These are phyloP conservation scores for Bostrychus sinensis DNA, from an alignment of 2,113 vertebrate genomes.

Conservation along the genomic window DNA sequence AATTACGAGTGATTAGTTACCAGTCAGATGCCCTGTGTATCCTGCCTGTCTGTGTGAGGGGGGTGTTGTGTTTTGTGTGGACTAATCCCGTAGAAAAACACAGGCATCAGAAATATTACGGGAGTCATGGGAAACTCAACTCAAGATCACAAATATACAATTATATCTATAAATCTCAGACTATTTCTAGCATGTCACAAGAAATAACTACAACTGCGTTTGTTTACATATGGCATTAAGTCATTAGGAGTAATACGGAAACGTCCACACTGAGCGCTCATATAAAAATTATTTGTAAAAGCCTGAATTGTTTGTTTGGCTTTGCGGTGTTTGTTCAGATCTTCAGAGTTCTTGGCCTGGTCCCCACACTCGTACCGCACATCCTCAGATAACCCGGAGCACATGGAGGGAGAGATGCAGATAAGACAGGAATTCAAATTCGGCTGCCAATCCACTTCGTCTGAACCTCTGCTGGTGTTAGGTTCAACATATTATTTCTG, in stretches of 20 bases:
- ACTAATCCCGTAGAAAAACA: constrained; percentile 10
- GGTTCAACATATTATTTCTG: not conserved
- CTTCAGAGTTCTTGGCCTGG: constrained; percentile 6
- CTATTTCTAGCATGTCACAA: not conserved
- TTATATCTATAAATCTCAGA: not conserved
- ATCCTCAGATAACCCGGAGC: constrained; percentile 5
- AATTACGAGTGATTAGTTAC: constrained; percentile 78
- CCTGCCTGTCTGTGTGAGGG: constrained; percentile 44
- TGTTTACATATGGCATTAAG: not conserved
- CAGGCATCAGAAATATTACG: constrained; percentile 9
- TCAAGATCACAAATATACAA: not conserved
- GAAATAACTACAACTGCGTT: not conserved
- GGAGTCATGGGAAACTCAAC: constrained; percentile 1
- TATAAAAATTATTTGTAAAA: constrained; percentile 18
- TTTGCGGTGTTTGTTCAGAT: constrained; percentile 29
- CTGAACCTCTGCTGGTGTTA: not conserved
- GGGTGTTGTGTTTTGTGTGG: constrained; percentile 3
- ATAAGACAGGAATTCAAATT: constrained; percentile 25
- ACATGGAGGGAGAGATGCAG: constrained; percentile 1
- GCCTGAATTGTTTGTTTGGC: constrained; percentile 25
- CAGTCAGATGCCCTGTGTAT: constrained; percentile 69
- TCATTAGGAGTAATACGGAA: not conserved
- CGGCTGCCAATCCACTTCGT: not conserved
- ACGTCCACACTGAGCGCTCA: not conserved
- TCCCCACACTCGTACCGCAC: not conserved